Conservation (phyloP, 2,797 vertebrate genomes). For the Helarctos malayanus region DNA sequence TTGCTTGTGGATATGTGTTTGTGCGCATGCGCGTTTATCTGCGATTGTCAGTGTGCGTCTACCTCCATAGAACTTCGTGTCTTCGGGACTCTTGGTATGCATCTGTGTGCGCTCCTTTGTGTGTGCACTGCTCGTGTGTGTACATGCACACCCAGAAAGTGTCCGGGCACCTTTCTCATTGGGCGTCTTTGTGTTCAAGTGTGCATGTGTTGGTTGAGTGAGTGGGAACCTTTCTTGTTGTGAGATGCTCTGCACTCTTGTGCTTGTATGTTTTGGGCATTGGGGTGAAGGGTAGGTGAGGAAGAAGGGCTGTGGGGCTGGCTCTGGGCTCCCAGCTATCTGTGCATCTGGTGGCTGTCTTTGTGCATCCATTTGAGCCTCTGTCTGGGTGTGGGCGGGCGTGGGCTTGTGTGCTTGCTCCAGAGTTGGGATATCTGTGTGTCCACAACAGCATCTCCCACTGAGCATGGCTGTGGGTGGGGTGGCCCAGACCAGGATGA, state of each 20-base stretch:
- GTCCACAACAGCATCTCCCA: slow-evolving; percentile 38
- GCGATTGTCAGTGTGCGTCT: background rate
- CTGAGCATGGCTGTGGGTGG: slow-evolving; percentile 3
- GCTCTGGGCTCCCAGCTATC: background rate
- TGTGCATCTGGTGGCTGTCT: background rate
- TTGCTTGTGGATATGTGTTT: background rate
- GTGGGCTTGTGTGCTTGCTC: slow-evolving; percentile 32
- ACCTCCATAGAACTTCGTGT: slow-evolving; percentile 37
- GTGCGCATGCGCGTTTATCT: background rate
- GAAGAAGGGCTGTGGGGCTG: background rate
- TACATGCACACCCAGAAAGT: background rate
- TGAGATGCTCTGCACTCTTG: slow-evolving; percentile 46
- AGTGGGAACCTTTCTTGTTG: background rate
- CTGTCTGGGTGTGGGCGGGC: background rate
- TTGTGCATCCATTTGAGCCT: slow-evolving; percentile 58
- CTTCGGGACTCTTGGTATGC: background rate
- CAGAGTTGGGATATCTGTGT: slow-evolving; percentile 56
- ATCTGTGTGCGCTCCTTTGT: background rate
- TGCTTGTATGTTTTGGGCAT: background rate
- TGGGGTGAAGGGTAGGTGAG: slow-evolving; percentile 10
- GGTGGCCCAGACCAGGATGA: background rate
- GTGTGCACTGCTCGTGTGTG: background rate
- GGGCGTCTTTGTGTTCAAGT: slow-evolving; percentile 14
- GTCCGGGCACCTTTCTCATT: background rate
- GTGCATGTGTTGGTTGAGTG: background rate